Base-by-base conservation (phyloP, 2,113 vertebrate genomes). In the Callipepla californica region DNA sequence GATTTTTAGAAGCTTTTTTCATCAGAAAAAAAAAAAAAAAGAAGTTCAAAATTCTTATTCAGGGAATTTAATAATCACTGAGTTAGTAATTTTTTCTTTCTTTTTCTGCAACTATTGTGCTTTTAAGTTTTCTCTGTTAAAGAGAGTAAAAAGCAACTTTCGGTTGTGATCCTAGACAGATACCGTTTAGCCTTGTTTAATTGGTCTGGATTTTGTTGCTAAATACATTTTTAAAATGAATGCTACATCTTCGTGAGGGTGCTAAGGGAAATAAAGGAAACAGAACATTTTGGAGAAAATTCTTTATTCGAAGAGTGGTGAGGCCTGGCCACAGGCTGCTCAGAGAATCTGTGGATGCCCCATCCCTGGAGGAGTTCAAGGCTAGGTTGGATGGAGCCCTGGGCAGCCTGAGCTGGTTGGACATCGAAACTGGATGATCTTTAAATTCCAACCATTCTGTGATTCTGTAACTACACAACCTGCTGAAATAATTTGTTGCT, bases 1-100 rank as follows among this genome's bases (percentile, higher is more conserved):
- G 69, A 94, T 53, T 96, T 97, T 93, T 23, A 53, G 92, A 96
- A 95, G 38, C 77, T 89, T 94, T 79, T 90, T 97, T 96, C 67
- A 96, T 44, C 23, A 94, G 82, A 47, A 96, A 95, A 76, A 36
- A 76, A 47, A 96, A 95, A 76, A 36, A 76, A 76, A 76, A 40
- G 44, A 74, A 28, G 3, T 80, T 96, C 45, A 96, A 72, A 92
- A 86, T 79, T 90, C 76, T 72, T 92, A 93, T 80, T 96, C 90
- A 77, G 61, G 51, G 16, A 19, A 73, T 51, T 26, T 89, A 44
- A 32, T 5, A 58, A 87, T 82, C 75, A 62, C 59, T 8, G 23
- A 19, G 19, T 76, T 30, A 65, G 11, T 32, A 57, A 25, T 69
- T 81, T 80, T 88, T 70, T 4, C 40, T 93, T 73, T 86, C 15